phyloP scores from a whole-genome alignment of 1,140 invertebrate genomes.

The Plutomurus gul region DNA sequence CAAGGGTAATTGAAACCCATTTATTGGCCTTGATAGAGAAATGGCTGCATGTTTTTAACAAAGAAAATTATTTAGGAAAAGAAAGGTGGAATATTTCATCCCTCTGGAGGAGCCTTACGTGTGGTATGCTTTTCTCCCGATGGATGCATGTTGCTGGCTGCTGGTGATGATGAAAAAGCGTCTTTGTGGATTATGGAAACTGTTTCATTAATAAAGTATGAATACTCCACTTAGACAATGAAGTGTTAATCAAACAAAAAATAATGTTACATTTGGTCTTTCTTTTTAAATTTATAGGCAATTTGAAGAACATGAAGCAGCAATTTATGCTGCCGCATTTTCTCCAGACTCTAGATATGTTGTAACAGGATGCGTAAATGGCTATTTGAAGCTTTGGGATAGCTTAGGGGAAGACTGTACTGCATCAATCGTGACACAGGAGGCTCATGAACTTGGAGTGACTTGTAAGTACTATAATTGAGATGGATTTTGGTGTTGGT shows the following conservation, averaged over 20 bases:
- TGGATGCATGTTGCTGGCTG: slow-evolving; percentile 67
- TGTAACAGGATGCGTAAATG: slow-evolving; percentile 51
- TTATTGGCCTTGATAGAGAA: background rate
- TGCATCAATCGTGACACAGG: slow-evolving; percentile 57
- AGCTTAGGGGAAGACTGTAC: slow-evolving; percentile 57
- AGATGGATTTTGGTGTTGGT: too few relatives aligned
- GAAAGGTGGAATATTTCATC: slow-evolving; percentile 59
- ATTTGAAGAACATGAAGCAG: slow-evolving; percentile 48
- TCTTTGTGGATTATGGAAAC: slow-evolving; percentile 69
- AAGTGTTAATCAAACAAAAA: background rate
- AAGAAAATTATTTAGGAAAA: slow-evolving; percentile 57
- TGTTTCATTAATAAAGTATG: slow-evolving; percentile 57
- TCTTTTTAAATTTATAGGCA: slow-evolving; percentile 54
- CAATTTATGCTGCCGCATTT: slow-evolving; percentile 49
- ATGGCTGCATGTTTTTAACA: background rate
- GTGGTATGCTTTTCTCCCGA: slow-evolving; percentile 71
- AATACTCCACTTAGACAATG: background rate
- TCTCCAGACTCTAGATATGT: slow-evolving; percentile 48
- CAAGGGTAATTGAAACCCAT: slow-evolving; percentile 57
- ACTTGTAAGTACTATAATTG: too few relatives aligned
- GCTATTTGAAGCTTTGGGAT: slow-evolving; percentile 45
- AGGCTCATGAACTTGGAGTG: slow-evolving; percentile 74
- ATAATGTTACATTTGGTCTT: too few relatives aligned
- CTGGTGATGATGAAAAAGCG: slow-evolving; percentile 73
- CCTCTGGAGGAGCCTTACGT: slow-evolving; percentile 59